Evolutionary conservation across 2,888 invertebrate genomes (phyloP).

Genomic region (Luperina testacea): DNA sequence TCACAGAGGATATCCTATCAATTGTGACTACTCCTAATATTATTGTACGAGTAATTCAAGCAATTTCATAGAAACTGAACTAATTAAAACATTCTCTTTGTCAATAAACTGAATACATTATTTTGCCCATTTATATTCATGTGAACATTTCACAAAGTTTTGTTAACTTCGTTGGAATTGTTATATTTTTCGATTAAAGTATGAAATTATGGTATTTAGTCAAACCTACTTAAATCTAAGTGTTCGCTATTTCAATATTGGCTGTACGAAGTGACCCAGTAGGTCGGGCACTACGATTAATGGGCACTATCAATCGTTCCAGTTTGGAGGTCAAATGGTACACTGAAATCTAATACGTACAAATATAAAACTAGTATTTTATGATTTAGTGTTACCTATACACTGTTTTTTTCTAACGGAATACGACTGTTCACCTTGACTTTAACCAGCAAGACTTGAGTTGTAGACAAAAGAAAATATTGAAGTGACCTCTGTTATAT

Average conservation of each 20-base stretch:
- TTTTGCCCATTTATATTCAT: neutral
- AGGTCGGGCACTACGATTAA: slow-evolving; percentile 55
- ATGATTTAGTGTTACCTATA: slow-evolving; percentile 16
- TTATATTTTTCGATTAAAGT: slow-evolving; percentile 11
- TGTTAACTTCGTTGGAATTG: neutral
- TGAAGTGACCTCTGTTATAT: neutral
- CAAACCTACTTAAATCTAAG: slow-evolving; percentile 32
- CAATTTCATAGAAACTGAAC: neutral
- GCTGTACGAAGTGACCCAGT: slow-evolving; percentile 36
- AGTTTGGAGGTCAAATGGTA: slow-evolving; percentile 43
- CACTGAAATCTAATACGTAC: slow-evolving; percentile 45
- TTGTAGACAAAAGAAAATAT: neutral
- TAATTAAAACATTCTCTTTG: neutral
- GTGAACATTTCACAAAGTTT: neutral
- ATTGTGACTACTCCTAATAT: neutral
- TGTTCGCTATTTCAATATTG: slow-evolving; percentile 54
- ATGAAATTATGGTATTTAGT: slow-evolving; percentile 28
- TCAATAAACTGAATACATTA: neutral
- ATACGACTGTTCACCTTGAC: slow-evolving; percentile 15
- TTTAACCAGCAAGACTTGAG: neutral
- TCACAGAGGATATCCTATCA: neutral
- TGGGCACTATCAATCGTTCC: slow-evolving; percentile 59
- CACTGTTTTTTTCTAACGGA: slow-evolving; percentile 15
- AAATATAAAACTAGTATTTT: slow-evolving; percentile 30
- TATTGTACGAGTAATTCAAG: neutral